Conservation (phyloP, 2,113 vertebrate species). For the Tapirus terrestris region DNA sequence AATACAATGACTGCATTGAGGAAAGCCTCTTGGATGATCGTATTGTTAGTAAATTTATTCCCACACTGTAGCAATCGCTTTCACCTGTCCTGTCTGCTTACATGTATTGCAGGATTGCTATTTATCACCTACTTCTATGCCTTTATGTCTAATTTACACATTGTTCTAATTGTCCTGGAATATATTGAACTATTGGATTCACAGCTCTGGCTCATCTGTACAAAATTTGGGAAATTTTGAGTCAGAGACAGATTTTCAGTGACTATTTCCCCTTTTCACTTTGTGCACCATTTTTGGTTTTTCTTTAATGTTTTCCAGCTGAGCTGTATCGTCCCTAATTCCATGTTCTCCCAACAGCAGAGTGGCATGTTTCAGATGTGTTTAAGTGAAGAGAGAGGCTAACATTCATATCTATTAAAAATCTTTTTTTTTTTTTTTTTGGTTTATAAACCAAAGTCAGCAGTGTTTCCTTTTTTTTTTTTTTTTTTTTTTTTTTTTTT, state of each 20-base stretch:
- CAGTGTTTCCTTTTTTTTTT: not conserved
- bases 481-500: not conserved
- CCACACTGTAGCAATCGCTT: not conserved
- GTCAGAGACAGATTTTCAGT: not conserved
- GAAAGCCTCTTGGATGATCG: not conserved
- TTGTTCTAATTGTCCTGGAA: not conserved
- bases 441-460: not conserved
- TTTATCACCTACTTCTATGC: not conserved
- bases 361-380: not conserved
- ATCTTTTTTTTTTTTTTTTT: not conserved
- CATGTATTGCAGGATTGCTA: not conserved
- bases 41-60: not conserved
- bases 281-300: not conserved
- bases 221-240: not conserved
- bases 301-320: not conserved
- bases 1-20: not conserved
- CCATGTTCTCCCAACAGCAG: not conserved
- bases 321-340: not conserved
- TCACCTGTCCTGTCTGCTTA: not conserved
- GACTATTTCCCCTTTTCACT: not conserved
- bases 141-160: not conserved
- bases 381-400: not conserved
- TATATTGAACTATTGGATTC: not conserved
- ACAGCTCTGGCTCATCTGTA: not conserved
- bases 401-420: not conserved